Evolutionary conservation across 2,797 vertebrate genomes (phyloP), one percentile per base, ranked within the genome.

Genomic region (Crocidura indochinensis): DNA sequence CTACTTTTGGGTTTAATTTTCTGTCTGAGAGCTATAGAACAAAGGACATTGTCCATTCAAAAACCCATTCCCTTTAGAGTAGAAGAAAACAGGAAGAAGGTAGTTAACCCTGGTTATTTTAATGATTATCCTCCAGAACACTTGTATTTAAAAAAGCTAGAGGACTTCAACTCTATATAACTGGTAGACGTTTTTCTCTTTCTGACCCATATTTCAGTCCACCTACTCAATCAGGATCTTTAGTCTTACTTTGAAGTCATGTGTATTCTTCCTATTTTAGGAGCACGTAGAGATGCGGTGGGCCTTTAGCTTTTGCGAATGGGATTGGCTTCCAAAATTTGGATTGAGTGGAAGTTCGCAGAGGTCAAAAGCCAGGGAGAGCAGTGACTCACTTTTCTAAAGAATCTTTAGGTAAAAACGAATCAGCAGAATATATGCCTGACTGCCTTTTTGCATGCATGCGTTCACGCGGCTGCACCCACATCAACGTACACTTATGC

Each of bases 21-120:
- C 90, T 92, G 1, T 22, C 67, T 53, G 83, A 84, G 74, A 92
- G 60, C 81, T 71, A 46, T 73, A 88, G 92, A 88, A 95, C 94
- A 95, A 95, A 95, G 74, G 85, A 10, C 22, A 65, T 85, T 72
- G 56, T 93, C 44, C 26, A 46, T 31, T 24, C 80, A 95, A 31
- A 87, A 51, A 24, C 17, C 88, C 65, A 46, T 94, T 88, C 87
- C 92, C 88, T 92, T 91, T 56, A 7, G n/a, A 69, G 44, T 22
- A n/a, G 24, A 73, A 8, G 69, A n/a, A 76, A 90, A 91, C 20
- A 78, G 87, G 69, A 92, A 88, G 76, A 56, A 1, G 3, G 60
- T 88, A 88, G 88, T 90, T 90, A 88, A 84, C 47, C 51, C 69
- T 0, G 0, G 68, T 89, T 86, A 85, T 86, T 79, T 95, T 68